These are phyloP conservation scores for Marcusenius ussheri DNA, from an alignment of 2,113 vertebrate genomes.

Conservation along the genomic window DNA sequence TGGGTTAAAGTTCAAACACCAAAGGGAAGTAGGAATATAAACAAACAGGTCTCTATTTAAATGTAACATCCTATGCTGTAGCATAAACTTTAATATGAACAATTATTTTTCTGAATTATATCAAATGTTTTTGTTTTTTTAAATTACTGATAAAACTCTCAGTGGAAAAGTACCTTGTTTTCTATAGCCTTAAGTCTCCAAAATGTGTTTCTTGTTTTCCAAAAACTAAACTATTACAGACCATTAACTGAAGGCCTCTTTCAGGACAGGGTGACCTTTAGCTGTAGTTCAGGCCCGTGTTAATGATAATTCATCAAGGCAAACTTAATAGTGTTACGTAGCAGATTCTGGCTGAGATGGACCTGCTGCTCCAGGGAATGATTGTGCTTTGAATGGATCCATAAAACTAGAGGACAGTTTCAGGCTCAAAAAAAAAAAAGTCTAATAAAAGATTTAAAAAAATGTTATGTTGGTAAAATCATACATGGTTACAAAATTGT, in stretches of 20 bases:
- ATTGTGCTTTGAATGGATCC: background rate
- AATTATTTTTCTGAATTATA: background rate
- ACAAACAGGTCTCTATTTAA: background rate
- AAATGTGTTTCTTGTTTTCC: background rate
- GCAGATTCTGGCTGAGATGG: background rate
- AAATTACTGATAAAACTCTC: background rate
- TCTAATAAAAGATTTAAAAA: background rate
- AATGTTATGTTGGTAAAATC: background rate
- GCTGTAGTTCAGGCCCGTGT: background rate
- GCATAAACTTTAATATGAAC: background rate
- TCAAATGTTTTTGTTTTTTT: background rate
- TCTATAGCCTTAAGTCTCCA: background rate
- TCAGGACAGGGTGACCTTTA: constrained; percentile 12
- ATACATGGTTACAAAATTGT: background rate
- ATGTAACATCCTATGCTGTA: background rate
- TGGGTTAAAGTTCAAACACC: background rate
- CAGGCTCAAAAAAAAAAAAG: background rate
- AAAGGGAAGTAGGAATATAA: background rate
- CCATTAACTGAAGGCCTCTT: background rate
- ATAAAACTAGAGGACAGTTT: background rate
- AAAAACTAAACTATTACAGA: background rate
- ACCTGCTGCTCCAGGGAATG: background rate
- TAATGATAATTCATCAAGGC: background rate
- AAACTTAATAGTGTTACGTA: constrained; percentile 2
- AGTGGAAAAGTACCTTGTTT: background rate